Conservation (phyloP, 2,888 invertebrate genomes). For the Acleris literana region DNA sequence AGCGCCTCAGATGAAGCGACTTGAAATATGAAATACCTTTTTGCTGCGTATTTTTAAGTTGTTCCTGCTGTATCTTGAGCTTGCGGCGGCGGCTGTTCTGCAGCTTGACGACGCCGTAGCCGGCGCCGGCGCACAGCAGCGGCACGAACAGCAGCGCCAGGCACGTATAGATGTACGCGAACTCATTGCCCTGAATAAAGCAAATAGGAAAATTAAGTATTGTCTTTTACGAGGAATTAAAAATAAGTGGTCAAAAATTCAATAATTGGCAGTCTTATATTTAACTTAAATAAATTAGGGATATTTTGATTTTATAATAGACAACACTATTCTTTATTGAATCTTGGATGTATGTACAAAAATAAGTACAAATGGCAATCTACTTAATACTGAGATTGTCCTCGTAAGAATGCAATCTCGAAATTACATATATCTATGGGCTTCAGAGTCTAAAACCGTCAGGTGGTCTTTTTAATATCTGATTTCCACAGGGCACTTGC, state of each 20-base stretch:
- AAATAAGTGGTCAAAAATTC: background rate
- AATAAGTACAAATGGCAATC: too few species aligned
- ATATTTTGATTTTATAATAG: too few species aligned
- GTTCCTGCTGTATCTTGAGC: conserved; percentile 92
- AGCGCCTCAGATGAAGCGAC: too few species aligned
- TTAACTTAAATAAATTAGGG: too few species aligned
- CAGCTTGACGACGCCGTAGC: conserved; percentile 95
- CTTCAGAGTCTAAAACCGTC: too few species aligned
- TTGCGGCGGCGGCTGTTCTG: conserved; percentile 93
- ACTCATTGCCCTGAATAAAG: conserved; percentile 91
- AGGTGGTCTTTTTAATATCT: too few species aligned
- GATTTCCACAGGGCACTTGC: too few species aligned
- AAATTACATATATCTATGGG: too few species aligned
- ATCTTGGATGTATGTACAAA: too few species aligned
- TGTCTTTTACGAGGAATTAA: background rate
- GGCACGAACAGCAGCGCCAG: conserved; percentile 96
- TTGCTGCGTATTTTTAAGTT: conserved; percentile 76
- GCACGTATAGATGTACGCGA: conserved; percentile 98
- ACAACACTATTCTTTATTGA: too few species aligned
- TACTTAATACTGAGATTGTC: too few species aligned
- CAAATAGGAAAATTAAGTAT: background rate
- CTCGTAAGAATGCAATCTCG: too few species aligned
- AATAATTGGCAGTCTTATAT: background rate
- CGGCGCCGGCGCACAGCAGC: conserved; percentile 94
- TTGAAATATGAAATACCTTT: conserved; percentile 64